Conservation (phyloP, 2,888 invertebrate genomes). For the Himalopsyche anomala region DNA sequence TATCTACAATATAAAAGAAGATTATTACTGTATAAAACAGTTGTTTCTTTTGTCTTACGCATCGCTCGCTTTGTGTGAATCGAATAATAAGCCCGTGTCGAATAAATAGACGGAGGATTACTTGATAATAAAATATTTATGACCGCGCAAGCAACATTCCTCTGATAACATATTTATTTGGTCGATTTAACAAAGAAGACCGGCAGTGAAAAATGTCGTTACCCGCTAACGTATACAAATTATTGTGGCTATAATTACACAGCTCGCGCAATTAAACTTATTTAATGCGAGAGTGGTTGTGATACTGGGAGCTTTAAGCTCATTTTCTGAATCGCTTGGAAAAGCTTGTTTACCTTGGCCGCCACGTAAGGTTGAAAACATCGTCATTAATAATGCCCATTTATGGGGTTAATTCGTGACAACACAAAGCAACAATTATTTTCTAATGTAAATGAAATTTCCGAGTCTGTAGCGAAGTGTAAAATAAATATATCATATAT, state of each 20-base stretch:
- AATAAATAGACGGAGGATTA: background rate
- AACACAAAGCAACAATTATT: too few species aligned
- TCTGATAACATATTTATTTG: conserved; percentile 39
- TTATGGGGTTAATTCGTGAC: too few species aligned
- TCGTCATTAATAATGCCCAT: too few species aligned
- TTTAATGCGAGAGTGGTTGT: conserved; percentile 28
- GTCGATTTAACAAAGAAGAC: conserved; percentile 42
- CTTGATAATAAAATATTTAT: conserved; percentile 27
- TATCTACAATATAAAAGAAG: too few species aligned
- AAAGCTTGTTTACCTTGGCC: too few species aligned
- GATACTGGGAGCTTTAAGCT: conserved; percentile 24
- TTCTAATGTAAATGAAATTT: too few species aligned
- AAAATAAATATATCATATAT: too few species aligned
- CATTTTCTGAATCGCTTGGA: conserved; percentile 3
- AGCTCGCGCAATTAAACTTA: conserved; percentile 35
- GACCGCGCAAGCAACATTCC: background rate
- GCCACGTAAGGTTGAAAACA: too few species aligned
- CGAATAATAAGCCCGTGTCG: background rate
- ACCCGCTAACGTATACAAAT: conserved; percentile 27
- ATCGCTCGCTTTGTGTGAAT: too few species aligned
- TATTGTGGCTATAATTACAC: conserved; percentile 35
- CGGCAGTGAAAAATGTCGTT: conserved; percentile 19
- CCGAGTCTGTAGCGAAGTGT: too few species aligned
- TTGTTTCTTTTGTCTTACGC: too few species aligned
- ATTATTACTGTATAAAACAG: too few species aligned